These are phyloP conservation scores for Chamaea fasciata DNA, from an alignment of 2,113 vertebrate species.

Conservation along the genomic window DNA sequence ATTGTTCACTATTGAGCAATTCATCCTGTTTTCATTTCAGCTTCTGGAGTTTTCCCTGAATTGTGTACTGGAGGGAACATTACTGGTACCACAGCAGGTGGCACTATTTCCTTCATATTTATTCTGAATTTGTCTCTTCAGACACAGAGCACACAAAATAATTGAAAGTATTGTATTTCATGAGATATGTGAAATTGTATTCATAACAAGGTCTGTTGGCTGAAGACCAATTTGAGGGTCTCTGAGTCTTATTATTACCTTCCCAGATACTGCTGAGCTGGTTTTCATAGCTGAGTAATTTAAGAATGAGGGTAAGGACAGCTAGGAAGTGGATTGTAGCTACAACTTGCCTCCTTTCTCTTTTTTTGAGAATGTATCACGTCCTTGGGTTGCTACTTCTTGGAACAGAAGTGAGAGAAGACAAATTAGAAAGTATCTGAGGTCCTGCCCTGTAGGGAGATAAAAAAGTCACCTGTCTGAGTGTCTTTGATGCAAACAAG, in stretches of 20 bases:
- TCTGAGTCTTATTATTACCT: neutral
- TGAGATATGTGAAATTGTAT: neutral
- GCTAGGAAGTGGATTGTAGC: neutral
- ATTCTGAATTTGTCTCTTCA: neutral
- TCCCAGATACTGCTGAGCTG: neutral
- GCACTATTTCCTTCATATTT: slow-evolving; percentile 25
- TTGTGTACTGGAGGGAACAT: neutral
- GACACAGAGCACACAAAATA: neutral
- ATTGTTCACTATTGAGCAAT: neutral
- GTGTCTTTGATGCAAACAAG: neutral
- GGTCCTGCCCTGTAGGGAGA: neutral
- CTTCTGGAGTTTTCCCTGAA: neutral
- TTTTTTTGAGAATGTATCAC: neutral
- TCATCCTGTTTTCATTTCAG: neutral
- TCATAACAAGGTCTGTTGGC: neutral
- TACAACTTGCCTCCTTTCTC: neutral
- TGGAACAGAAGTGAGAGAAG: neutral
- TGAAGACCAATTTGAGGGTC: neutral
- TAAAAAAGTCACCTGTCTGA: neutral
- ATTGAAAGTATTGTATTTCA: neutral
- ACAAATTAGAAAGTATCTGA: neutral
- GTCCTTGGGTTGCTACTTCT: neutral
- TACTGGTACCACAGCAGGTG: slow-evolving; percentile 4
- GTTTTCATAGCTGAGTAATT: neutral
- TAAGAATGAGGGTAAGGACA: neutral